A percentile compares a stretch with the other conserved stretches of the same genome.
Conservation (phyloP, 2,797 vertebrate genomes). For the Anableps anableps region DNA sequence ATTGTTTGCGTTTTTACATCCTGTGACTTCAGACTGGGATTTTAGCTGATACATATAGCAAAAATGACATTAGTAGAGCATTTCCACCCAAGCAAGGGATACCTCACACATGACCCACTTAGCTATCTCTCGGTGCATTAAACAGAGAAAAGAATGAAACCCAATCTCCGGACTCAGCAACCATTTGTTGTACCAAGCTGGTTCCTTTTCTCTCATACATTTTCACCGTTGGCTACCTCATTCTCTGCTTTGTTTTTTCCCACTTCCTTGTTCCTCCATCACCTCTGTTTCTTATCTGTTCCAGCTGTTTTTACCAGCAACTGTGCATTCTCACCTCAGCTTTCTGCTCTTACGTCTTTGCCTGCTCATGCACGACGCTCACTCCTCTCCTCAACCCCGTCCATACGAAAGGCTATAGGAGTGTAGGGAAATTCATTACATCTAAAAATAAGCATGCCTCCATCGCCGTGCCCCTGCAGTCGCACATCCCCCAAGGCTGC, state of each 20-base stretch:
- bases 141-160: constrained; percentile 33
- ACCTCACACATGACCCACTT: constrained; percentile 36
- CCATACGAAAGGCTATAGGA: constrained; percentile 51
- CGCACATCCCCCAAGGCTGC: constrained; percentile 65
- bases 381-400: constrained; percentile 11
- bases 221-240: constrained; percentile 3
- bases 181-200: neutral
- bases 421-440: constrained; percentile 77
- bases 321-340: constrained; percentile 27
- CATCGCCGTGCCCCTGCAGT: constrained; percentile 60
- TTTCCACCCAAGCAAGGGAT: constrained; percentile 25
- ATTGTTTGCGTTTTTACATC: neutral
- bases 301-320: constrained; percentile 34
- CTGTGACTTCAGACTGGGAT: neutral
- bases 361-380: constrained; percentile 10
- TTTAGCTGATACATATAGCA: neutral
- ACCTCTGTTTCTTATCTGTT: constrained; percentile 29
- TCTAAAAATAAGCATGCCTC: constrained; percentile 79
- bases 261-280: neutral
- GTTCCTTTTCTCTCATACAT: constrained; percentile 10
- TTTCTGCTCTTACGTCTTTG: constrained; percentile 27
- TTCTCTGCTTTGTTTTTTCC: constrained; percentile 6
- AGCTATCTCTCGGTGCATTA: constrained; percentile 19
- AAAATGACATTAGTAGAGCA: constrained; percentile 16
- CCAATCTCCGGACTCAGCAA: constrained; percentile 20